Evolutionary conservation across 2,113 vertebrate genomes (phyloP).

Genomic region (Stictonetta naevosa): DNA sequence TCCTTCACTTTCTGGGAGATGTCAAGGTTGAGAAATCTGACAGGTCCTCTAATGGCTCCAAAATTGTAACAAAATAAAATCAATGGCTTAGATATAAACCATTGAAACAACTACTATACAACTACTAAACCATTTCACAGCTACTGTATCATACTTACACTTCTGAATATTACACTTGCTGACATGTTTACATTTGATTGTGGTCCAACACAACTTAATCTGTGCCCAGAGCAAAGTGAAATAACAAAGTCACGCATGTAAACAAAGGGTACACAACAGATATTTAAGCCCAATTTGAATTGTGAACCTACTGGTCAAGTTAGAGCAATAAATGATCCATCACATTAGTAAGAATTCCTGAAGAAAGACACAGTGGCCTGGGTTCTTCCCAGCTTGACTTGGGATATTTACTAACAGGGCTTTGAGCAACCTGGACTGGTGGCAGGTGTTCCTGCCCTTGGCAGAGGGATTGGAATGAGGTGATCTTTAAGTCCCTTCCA

Average conservation of each 20-base stretch:
- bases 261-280: neutral
- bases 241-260: neutral
- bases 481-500: too few species aligned
- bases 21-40: neutral
- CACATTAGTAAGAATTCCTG: neutral
- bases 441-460: too few species aligned
- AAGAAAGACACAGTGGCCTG: neutral
- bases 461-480: too few species aligned
- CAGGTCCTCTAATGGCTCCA: neutral
- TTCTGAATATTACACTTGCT: neutral
- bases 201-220: neutral
- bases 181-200: neutral
- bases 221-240: neutral
- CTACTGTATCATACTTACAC: neutral
- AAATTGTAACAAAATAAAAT: conserved; percentile 11
- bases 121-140: conserved; percentile 5
- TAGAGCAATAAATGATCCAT: neutral
- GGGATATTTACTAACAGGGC: neutral
- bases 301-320: neutral
- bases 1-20: neutral
- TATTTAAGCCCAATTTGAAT: neutral
- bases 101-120: too few species aligned
- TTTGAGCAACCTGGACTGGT: too few species aligned
- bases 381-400: neutral
- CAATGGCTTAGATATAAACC: neutral